Base-by-base conservation (phyloP, 53 echinoderm and acorn worm species). In the Mesocentrotus franciscanus region DNA sequence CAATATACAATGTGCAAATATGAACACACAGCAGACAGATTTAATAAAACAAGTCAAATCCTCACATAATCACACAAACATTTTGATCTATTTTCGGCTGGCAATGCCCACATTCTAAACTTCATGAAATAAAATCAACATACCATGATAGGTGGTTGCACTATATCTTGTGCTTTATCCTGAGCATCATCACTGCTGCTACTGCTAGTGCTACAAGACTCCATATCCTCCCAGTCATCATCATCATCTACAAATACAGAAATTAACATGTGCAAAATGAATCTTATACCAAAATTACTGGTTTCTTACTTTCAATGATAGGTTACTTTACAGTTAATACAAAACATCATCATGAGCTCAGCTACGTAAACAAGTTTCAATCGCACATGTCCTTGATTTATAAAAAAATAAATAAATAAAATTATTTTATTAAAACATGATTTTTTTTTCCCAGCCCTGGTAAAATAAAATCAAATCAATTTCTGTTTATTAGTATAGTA, bases 181-280 rank as follows among this genome's bases (percentile, higher is more conserved):
- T 78, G 56, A 11, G 93, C 96, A 27, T 97, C 98, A 60, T 93
- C 93, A 24, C 96, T 92, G 90, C 97, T 97, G 72, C 97, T 97
- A 92, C 98, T 98, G 78, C 98, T 98, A 59, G 97, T 98, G 90
- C 98, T 97, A 85, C 97, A 96, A 16, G 97, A 96, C 60, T 97
- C 96, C 94, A 97, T 93, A 26, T 97, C 97, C 33, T 96, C 97
- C 97, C 97, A 96, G 22, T 93, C 90, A 85, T 96, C 97, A 93
- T 96, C 95, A 60, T 93, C 95, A 89, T 95, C 95, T 95, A 70
- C 16, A 59, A 11, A 83, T 49, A 39, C 83, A 83, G 11, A 33
- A 30, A 76, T 42, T 4, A 39, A 83, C 20, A 83, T 49, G 16
- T 83, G 72, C 49, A 49, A 49, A 49, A 49, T 49, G 49, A 49